Evolutionary conservation across 2,113 vertebrate species (phyloP), one percentile per base, ranked within the genome.

Genomic region (Forbesichthys papilliferus): DNA sequence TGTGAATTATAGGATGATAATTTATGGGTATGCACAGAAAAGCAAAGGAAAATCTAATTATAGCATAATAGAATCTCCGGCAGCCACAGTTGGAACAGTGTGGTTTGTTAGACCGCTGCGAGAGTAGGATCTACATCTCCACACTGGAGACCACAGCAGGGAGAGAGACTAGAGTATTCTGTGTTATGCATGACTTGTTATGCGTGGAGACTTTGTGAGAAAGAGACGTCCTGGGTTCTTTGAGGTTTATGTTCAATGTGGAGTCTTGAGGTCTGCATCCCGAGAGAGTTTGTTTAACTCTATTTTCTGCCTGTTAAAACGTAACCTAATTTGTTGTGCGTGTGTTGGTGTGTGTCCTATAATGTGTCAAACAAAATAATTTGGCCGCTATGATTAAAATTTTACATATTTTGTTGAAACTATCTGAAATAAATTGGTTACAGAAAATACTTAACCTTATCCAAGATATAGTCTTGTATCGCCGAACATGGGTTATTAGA

Each of bases 21-120:
- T 70, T 79, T 66, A 79, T 66, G 71, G 64, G 57, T 74, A 75
- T 77, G 61, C 42, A 27, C n/a, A 74, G 71, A 81, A 68, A 73
- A 42, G 52, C 34, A 11, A 57, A 27, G 78, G 7, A 68, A 76
- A 74, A 79, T 79, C 58, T 16, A 61, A 66, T 83, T 83, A 80
- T 61, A 75, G 48, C 65, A 78, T 67, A 79, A 82, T 80, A 75
- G 48, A 27, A 27, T 27, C 27, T 27, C 27, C 1, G 2, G 27
- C 27, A 27, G 27, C 27, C 27, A 27, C 27, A 27, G 27, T 27
- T 27, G 56, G 59, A 64, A 62, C 51, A 0, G 48, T 56, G 64
- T 20, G 69, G 75, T 69, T 82, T 75, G 20, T 58, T 16, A 46
- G 47, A 13, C 63, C 60, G 64, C 70, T 72, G 64, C 0, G 54